Evolutionary conservation across 2,113 vertebrate genomes (phyloP), one percentile per base, ranked within the genome.

Genomic region (Castor canadensis): DNA sequence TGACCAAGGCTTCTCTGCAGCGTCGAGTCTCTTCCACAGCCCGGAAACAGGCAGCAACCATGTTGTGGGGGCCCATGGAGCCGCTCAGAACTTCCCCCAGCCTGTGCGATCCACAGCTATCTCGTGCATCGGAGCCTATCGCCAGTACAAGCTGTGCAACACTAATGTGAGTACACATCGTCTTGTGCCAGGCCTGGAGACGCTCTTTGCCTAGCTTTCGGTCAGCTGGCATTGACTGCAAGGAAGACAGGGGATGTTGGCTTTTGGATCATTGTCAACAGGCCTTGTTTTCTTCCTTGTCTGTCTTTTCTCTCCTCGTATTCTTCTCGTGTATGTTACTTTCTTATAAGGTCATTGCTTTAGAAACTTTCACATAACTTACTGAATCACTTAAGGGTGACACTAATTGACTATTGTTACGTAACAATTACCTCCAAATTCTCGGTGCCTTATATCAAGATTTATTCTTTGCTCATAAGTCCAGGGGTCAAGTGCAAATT

Each of bases 141-240:
- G 98, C 93, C 99, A 98, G 26, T 98, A 99, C 98, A 99, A 98
- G 96, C 98, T 99, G 89, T 99, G 99, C 98, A 99, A 99, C 97
- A 98, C 97, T 15, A 98, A 99, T 1, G 99, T 99, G 98, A 98
- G 99, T 98, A 95, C 66, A 7, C 15, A 9, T 20, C 0, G 0
- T 54, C 32, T 8, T 1, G 1, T 7, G 4, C 58, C 2, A 26
- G 73, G 8, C n/a, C 32, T 79, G 13, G 38, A 20, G 4, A 8
- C 47, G 6, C 49, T 12, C 2, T 3, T n/a, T n/a, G 9, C 52
- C 16, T 47, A 0, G 6, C 60, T 76, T 66, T 71, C 56, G 40
- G 12, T 35, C 16, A 15, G 19, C 20, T 40, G 26, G 22, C 13
- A 9, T 38, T 19, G 22, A 69, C 43, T 3, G 13, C 3, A 4